A percentile compares a stretch with the other conserved stretches of the same genome.
Conservation (phyloP, 2,888 invertebrate genomes). For the Scaptomyza tumidula region DNA sequence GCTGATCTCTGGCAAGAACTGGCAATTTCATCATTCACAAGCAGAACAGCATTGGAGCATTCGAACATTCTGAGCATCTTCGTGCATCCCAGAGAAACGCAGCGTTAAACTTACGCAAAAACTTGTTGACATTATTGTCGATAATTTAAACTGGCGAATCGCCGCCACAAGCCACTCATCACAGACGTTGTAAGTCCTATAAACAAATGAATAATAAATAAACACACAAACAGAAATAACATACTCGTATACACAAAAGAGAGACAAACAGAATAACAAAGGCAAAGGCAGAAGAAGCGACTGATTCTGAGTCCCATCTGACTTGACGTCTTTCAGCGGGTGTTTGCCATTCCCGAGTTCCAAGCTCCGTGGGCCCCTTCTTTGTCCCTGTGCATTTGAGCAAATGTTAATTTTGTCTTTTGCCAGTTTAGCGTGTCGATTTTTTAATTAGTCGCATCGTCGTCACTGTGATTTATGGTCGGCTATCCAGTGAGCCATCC, state of each 20-base stretch:
- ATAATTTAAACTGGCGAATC: slow-evolving; percentile 63
- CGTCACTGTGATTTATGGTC: slow-evolving; percentile 77
- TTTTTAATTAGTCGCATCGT: slow-evolving; percentile 80
- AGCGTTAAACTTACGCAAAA: slow-evolving; percentile 51
- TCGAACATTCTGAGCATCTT: neutral
- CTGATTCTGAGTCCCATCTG: slow-evolving; percentile 35
- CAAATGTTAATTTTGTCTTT: slow-evolving; percentile 78
- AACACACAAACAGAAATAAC: slow-evolving; percentile 20
- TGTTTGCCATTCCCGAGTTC: slow-evolving; percentile 22
- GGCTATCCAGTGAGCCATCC: slow-evolving; percentile 31
- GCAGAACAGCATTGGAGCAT: neutral
- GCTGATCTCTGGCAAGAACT: slow-evolving; percentile 17
- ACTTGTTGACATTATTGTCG: slow-evolving; percentile 78
- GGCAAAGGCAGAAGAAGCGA: slow-evolving; percentile 50
- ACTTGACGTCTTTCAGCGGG: slow-evolving; percentile 54
- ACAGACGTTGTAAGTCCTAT: slow-evolving; percentile 56
- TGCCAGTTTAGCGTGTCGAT: slow-evolving; percentile 81
- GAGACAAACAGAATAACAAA: neutral
- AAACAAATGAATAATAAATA: slow-evolving; percentile 64
- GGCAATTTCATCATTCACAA: slow-evolving; percentile 3
- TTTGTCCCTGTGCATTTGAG: slow-evolving; percentile 18
- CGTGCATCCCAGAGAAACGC: slow-evolving; percentile 9
- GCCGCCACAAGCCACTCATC: slow-evolving; percentile 38
- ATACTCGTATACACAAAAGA: slow-evolving; percentile 5
- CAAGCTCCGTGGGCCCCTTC: neutral